phyloP scores from a whole-genome alignment of 2,797 vertebrate species.

The Anguilla pacifica region DNA sequence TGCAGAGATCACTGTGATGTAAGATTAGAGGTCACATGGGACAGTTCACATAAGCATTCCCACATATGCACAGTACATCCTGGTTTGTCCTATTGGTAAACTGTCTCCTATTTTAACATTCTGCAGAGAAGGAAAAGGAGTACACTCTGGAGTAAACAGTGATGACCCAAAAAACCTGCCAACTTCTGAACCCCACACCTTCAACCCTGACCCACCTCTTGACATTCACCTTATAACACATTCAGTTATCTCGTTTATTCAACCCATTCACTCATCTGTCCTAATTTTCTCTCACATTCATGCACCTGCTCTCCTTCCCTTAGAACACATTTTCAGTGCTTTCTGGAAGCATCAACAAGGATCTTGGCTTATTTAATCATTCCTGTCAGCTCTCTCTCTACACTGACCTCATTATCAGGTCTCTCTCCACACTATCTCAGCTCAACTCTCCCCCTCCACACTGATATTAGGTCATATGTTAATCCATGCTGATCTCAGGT shows the following conservation, averaged over 20 bases:
- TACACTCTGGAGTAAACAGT: neutral
- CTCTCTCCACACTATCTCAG: no score
- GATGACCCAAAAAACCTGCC: neutral
- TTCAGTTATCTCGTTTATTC: conserved; percentile 20
- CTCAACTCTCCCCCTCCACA: no score
- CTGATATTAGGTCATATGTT: no score
- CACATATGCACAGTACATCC: conserved; percentile 21
- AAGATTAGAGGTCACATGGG: neutral
- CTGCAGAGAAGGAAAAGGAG: neutral
- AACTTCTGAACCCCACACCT: conserved; percentile 24
- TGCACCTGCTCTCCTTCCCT: conserved; percentile 22
- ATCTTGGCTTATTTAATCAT: no score
- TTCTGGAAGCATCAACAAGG: no score
- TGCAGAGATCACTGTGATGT: neutral
- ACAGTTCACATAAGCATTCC: conserved; percentile 32
- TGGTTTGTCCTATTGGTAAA: neutral
- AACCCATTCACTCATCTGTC: neutral
- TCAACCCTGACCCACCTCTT: conserved; percentile 29
- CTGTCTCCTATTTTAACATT: neutral
- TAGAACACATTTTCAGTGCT: no score
- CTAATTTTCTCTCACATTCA: neutral
- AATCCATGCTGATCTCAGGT: no score
- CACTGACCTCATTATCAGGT: no score
- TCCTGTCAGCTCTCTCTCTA: no score
- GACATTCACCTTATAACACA: neutral